A percentile compares a stretch with the other conserved stretches of the same genome.
Conservation (phyloP, 2,113 vertebrate genomes). For the Puma concolor region DNA sequence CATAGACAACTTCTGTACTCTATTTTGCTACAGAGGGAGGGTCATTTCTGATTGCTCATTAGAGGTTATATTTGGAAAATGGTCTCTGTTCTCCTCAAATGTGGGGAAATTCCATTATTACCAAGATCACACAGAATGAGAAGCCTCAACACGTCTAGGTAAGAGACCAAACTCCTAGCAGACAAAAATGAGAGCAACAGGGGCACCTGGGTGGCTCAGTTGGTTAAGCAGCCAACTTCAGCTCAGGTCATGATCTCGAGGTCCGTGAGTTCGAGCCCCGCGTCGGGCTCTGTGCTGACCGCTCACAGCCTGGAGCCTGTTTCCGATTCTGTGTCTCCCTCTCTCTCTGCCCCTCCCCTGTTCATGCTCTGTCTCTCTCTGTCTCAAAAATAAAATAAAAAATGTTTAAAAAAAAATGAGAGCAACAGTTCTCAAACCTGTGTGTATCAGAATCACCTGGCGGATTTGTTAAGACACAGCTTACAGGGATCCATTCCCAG, state of each 20-base stretch:
- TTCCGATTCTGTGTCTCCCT: too few relatives aligned
- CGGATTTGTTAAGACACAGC: background rate
- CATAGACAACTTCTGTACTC: background rate
- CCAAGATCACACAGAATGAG: background rate
- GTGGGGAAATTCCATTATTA: background rate
- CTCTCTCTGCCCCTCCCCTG: too few relatives aligned
- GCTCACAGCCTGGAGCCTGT: too few relatives aligned
- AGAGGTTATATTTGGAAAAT: slow-evolving; percentile 42
- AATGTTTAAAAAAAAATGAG: background rate
- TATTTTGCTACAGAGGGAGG: background rate
- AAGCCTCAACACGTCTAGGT: background rate
- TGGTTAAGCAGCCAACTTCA: accelerated
- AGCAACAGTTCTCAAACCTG: background rate
- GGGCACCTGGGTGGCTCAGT: too few relatives aligned
- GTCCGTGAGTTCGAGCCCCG: too few relatives aligned
- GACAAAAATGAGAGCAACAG: background rate
- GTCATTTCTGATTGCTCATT: background rate
- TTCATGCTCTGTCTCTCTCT: too few relatives aligned
- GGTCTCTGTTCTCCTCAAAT: background rate
- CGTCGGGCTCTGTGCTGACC: too few relatives aligned
- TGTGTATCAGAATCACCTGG: background rate
- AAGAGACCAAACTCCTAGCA: background rate
- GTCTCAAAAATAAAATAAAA: too few relatives aligned
- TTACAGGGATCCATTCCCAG: background rate
- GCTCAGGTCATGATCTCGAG: too few relatives aligned